phyloP scores from a whole-genome alignment of 2,797 vertebrate genomes.

The Masticophis lateralis region DNA sequence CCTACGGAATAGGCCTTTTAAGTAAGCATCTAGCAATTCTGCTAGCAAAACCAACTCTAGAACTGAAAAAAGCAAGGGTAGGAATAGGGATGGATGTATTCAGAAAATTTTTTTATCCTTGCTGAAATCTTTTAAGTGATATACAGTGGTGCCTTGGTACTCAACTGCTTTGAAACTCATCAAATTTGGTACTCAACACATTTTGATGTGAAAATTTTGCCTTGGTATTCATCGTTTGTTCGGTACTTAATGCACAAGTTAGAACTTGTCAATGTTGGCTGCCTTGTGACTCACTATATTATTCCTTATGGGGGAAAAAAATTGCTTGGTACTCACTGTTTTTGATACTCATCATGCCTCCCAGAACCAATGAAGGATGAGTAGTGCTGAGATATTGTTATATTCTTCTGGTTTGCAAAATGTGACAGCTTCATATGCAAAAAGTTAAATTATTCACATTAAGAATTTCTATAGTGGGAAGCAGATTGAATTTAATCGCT shows the following conservation, averaged over 20 bases:
- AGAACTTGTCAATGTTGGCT: neutral
- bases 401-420: neutral
- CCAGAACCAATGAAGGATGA: no score
- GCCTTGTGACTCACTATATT: neutral
- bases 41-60: neutral
- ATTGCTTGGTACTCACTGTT: no score
- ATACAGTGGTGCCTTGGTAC: neutral
- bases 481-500: neutral
- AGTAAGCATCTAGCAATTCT: neutral
- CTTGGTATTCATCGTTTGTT: neutral
- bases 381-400: no score
- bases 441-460: neutral
- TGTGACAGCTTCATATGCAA: neutral
- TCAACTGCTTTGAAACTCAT: neutral
- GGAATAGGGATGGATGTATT: neutral
- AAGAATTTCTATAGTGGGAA: neutral
- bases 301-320: neutral
- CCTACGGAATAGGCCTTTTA: neutral
- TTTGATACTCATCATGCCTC: no score
- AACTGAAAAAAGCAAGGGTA: neutral
- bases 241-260: neutral
- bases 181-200: neutral
- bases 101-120: neutral
- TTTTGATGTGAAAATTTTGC: neutral
- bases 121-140: neutral